Evolutionary conservation across 2,113 vertebrate genomes (phyloP), one percentile per base, ranked within the genome.

Genomic region (Dolichallabes microphthalmus): DNA sequence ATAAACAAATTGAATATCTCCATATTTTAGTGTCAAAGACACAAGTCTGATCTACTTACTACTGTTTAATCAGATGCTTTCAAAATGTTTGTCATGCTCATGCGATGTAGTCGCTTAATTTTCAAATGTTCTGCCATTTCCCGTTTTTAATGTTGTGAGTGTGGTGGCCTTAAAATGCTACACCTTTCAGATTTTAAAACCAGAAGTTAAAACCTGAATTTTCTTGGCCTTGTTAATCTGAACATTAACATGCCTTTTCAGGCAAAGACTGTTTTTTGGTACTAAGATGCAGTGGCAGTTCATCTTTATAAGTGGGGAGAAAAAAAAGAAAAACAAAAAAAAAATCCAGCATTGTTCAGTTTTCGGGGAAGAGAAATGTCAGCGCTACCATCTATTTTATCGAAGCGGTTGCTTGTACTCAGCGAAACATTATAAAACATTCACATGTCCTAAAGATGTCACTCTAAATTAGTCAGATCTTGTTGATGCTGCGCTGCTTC

Each of bases 391-490:
- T 55, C 19, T 25, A 32, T 69, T 82, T 52, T 39, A 68, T 2
- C n/a, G 30, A 39, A 83, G 58, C 19, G 60, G 25, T 63, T 83
- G 57, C 57, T 35, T 53, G 19, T 64, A 30, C 45, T 61, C 45
- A 60, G n/a, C n/a, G 14, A 55, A 73, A 57, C 64, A 69, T 39
- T 20, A 17, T 25, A 52, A 50, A 78, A 60, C 25, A 53, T 55
- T 64, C 45, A 58, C 55, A 30, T 50, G 10, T 60, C 78, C 32
- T 73, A 39, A 39, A 73, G 74, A 77, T 14, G 74, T 76, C 75
- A 17, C 60, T 74, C 77, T 66, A 79, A 50, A 79, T 74, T 58
- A 80, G 30, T 2, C 19, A 85, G 78, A 35, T 32, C 55, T 14
- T 60, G 76, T 30, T 60, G 76, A 79, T 60, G 30, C 76, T 2